These are phyloP conservation scores for Dicrurus megarhynchus DNA, from an alignment of 2,113 vertebrate species.

Conservation along the genomic window DNA sequence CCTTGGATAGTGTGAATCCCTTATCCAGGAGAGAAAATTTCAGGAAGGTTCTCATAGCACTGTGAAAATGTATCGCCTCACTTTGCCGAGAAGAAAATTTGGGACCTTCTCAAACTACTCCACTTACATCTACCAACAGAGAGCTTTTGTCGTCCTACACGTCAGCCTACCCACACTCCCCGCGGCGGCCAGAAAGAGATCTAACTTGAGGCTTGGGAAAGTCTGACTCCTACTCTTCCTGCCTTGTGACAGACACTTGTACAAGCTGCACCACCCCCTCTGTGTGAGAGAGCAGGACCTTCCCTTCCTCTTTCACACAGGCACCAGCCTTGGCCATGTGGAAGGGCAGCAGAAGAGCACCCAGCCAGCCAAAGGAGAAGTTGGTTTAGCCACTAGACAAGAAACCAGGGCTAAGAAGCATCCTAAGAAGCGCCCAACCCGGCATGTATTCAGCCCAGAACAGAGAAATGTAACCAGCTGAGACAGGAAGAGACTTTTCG, in stretches of 20 bases:
- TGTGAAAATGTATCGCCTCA: background rate
- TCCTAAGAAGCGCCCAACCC: background rate
- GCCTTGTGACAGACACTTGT: slow-evolving; percentile 33
- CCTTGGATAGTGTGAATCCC: background rate
- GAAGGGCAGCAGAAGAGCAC: background rate
- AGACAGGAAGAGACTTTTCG: background rate
- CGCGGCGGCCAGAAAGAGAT: background rate
- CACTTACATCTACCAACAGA: background rate
- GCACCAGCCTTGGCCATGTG: background rate
- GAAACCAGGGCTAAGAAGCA: background rate
- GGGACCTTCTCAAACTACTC: background rate
- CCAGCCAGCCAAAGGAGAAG: slow-evolving; percentile 13
- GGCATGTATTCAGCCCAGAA: background rate
- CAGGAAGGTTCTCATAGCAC: background rate
- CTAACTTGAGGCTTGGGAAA: background rate
- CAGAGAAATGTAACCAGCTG: slow-evolving; percentile 10
- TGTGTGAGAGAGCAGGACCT: background rate
- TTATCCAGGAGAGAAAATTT: background rate
- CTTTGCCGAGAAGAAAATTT: background rate
- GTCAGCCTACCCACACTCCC: background rate
- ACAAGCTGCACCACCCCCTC: background rate
- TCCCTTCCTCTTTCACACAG: background rate
- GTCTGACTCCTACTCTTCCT: slow-evolving; percentile 24
- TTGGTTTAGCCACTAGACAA: background rate
- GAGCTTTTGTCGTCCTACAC: background rate